Evolutionary conservation across 2,113 vertebrate genomes (phyloP).

Genomic region (Thymallus thymallus): DNA sequence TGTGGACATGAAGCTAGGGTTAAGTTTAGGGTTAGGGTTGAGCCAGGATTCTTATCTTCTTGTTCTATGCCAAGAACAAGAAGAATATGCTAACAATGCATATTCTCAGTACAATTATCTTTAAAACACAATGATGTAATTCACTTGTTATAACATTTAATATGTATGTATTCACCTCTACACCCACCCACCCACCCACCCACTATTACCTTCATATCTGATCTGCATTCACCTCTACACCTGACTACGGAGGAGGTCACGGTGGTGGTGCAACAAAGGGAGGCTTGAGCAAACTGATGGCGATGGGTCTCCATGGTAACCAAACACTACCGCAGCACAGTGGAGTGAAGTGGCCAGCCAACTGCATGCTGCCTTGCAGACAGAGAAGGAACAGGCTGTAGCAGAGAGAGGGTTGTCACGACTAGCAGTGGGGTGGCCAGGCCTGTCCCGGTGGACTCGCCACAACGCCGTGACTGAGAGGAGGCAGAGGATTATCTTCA

Average conservation of each 20-base stretch:
- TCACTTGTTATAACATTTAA: too few relatives aligned
- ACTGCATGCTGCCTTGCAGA: background rate
- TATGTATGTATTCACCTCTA: too few relatives aligned
- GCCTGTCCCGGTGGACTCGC: background rate
- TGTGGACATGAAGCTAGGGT: too few relatives aligned
- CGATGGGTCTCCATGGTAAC: constrained; percentile 38
- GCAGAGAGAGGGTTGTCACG: background rate
- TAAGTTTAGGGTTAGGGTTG: too few relatives aligned
- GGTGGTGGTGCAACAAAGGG: constrained; percentile 4
- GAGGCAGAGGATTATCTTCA: background rate
- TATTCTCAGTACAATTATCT: too few relatives aligned
- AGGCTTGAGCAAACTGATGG: constrained; percentile 20
- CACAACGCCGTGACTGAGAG: background rate
- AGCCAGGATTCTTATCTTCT: too few relatives aligned
- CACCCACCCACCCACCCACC: background rate
- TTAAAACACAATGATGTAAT: too few relatives aligned
- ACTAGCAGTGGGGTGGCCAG: background rate
- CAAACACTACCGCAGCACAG: constrained; percentile 4
- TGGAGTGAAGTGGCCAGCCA: background rate
- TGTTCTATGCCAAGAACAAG: too few relatives aligned
- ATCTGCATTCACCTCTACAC: background rate
- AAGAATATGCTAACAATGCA: too few relatives aligned
- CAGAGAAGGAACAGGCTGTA: background rate
- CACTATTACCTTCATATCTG: background rate
- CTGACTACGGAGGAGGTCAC: background rate